A percentile compares a stretch with the other conserved stretches of the same genome.
These are phyloP conservation scores for Drosophila putrida DNA, from an alignment of 2,888 invertebrate species.

Conservation along the genomic window DNA sequence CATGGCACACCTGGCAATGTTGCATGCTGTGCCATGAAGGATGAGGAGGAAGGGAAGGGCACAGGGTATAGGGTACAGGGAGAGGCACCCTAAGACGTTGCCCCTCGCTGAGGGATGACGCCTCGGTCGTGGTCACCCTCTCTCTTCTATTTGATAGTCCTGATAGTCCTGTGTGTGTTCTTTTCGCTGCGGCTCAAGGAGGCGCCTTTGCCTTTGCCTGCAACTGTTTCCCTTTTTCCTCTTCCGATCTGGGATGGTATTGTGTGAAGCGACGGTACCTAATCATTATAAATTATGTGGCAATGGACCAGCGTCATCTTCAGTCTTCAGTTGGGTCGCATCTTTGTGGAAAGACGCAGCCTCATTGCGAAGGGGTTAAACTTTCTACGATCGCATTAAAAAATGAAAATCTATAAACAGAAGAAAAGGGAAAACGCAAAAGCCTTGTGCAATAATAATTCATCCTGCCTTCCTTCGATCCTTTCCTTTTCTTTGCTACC, in stretches of 20 bases:
- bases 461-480: constrained; percentile 26
- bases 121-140: constrained; percentile 46
- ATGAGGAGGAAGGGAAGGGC: background rate
- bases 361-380: constrained; percentile 71
- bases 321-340: constrained; percentile 21
- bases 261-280: constrained; percentile 57
- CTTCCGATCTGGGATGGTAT: constrained; percentile 24
- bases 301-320: constrained; percentile 53
- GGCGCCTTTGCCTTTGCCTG: constrained; percentile 53
- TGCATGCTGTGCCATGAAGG: constrained; percentile 12
- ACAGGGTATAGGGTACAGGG: background rate
- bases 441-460: constrained; percentile 60
- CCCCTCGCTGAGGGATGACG: constrained; percentile 75
- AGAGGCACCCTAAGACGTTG: constrained; percentile 49
- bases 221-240: constrained; percentile 68
- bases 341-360: constrained; percentile 15
- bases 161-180: constrained; percentile 49
- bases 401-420: constrained; percentile 66
- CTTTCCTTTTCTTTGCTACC: constrained; percentile 5
- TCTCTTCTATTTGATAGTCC: background rate
- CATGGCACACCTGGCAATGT: constrained; percentile 54
- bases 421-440: constrained; percentile 54
- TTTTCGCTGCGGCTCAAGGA: constrained; percentile 67
- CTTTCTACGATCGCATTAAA: constrained; percentile 78
- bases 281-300: constrained; percentile 82